Percentiles rank a stretch among this genome's conserved stretches.
phyloP scores from a whole-genome alignment of 1,140 invertebrate species.

The Drosophila hydei region DNA sequence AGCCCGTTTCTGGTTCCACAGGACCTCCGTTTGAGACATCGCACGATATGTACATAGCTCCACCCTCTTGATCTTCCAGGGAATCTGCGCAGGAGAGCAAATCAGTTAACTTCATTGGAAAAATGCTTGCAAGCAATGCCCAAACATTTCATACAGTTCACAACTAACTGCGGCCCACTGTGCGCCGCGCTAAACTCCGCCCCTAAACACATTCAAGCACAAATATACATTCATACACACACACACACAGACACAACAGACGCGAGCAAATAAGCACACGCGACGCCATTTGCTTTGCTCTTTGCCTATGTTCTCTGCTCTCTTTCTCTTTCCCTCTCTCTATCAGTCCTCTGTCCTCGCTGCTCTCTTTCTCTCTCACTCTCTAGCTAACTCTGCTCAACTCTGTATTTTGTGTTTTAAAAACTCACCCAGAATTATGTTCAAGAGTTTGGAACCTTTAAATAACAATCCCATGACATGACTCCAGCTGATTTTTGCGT shows the following conservation, averaged over 20 bases:
- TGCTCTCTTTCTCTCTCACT: not conserved
- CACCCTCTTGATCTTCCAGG: slow-evolving; percentile 84
- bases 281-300: slow-evolving; percentile 70
- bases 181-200: slow-evolving; percentile 65
- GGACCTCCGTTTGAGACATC: slow-evolving; percentile 84
- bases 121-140: not conserved
- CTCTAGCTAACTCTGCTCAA: not conserved
- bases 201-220: slow-evolving; percentile 36
- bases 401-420: not conserved
- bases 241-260: slow-evolving; percentile 20
- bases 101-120: slow-evolving; percentile 31
- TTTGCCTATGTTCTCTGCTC: slow-evolving; percentile 20
- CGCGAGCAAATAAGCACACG: slow-evolving; percentile 21
- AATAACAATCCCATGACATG: slow-evolving; percentile 84
- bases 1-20: slow-evolving; percentile 84
- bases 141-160: slow-evolving; percentile 28
- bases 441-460: slow-evolving; percentile 84
- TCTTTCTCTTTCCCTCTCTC: not conserved
- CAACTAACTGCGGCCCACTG: slow-evolving; percentile 50
- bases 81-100: slow-evolving; percentile 75
- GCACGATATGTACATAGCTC: slow-evolving; percentile 84
- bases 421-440: slow-evolving; percentile 83
- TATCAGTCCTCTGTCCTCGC: too few relatives aligned
- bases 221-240: slow-evolving; percentile 10
- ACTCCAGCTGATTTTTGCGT: slow-evolving; percentile 68